Base-by-base conservation (phyloP, 2,113 vertebrate genomes). In the Myiagra hebetior region DNA sequence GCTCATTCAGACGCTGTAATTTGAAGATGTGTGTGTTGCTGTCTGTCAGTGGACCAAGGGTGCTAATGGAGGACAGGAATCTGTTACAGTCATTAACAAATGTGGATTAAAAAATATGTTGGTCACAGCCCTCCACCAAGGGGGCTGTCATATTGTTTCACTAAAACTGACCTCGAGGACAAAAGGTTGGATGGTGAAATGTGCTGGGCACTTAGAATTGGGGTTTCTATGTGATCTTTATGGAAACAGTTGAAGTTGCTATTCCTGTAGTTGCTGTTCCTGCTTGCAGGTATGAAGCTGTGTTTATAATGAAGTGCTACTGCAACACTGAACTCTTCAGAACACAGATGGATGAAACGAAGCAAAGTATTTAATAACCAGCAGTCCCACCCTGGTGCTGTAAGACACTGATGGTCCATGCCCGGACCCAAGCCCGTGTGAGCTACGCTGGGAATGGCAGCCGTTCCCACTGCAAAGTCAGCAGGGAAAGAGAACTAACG, bases 391-490 rank as follows among this genome's bases (percentile, higher is more conserved):
- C 10, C 19, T 18, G 14, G 57, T 42, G 52, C 55, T 81, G 26
- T 16, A 31, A 46, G 46, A 27, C 33, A 27, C 12, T 46, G 5
- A 33, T 3, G 47, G 44, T 17, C 24, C 23, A 2, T 47, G 47
- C 39, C 26, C 1, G 3, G 42, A 27, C 21, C 37, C 30, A 60
- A 2, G 7, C 33, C 41, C 0, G 0, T 7, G 6, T 3, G 27
- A 42, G 42, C 65, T 21, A 4, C 1, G 3, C 4, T 49, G 83
- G 64, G 27, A 80, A 44, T 2, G 15, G 37, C 53, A n/a, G 75
- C 22, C 3, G 9, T 39, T 50, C 31, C 44, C n/a, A 20, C 20
- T 28, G 67, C 56, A 12, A 27, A 31, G 39, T 8, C 35, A 42
- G 39, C 27, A 12, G 33, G 24, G 26, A 68, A 33, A 22, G 19